These are phyloP conservation scores for Prietella phreatophila DNA, from an alignment of 2,113 vertebrate species.

Conservation along the genomic window DNA sequence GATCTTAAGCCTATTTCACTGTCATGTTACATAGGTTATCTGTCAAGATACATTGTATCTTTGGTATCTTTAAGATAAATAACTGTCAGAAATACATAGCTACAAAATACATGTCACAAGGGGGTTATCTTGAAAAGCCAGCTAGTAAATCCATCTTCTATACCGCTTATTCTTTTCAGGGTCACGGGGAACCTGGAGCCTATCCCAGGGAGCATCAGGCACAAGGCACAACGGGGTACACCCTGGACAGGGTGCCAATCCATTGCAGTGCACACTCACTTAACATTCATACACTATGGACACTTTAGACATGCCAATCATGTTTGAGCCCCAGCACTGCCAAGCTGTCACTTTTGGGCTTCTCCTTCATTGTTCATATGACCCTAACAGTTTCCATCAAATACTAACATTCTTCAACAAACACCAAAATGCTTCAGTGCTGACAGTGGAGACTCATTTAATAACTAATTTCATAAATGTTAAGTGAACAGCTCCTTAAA, in stretches of 20 bases:
- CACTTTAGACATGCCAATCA: too few species aligned
- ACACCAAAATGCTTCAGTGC: background rate
- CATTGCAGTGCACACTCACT: too few species aligned
- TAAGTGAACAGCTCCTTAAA: background rate
- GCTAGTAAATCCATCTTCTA: background rate
- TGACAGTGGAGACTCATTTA: background rate
- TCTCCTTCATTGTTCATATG: background rate
- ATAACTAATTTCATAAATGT: too few species aligned
- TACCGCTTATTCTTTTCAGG: too few species aligned
- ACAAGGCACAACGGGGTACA: too few species aligned
- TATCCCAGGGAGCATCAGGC: too few species aligned
- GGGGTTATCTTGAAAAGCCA: background rate
- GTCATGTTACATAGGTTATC: background rate
- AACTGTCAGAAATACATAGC: background rate
- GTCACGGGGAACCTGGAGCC: too few species aligned
- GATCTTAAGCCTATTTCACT: background rate
- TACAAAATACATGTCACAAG: background rate
- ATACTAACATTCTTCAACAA: background rate
- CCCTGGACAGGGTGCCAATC: too few species aligned
- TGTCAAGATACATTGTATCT: too few species aligned
- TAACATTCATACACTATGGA: too few species aligned
- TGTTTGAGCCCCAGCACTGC: too few species aligned
- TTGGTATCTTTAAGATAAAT: background rate
- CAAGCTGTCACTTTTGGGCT: too few species aligned
- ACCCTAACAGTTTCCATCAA: background rate